phyloP scores from a whole-genome alignment of 2,113 vertebrate species.

The Colistium nudipinnis region DNA sequence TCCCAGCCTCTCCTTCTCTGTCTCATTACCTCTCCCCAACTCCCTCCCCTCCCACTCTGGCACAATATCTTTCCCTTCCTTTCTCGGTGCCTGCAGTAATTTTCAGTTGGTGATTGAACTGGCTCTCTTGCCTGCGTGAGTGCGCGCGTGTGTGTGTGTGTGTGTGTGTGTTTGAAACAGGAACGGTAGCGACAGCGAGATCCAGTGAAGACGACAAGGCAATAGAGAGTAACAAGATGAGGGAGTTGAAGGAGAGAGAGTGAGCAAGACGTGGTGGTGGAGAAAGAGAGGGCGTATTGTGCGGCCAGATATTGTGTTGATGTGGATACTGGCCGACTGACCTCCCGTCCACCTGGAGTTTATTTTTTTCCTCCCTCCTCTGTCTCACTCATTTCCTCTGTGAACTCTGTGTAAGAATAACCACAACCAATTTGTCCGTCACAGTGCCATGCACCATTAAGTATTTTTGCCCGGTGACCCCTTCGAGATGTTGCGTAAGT shows the following conservation, averaged over 20 bases:
- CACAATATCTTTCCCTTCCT: conserved; percentile 60
- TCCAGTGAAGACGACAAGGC: conserved; percentile 45
- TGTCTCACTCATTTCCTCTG: conserved; percentile 18
- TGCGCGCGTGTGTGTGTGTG: conserved; percentile 14
- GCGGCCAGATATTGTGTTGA: conserved; percentile 47
- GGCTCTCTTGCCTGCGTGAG: conserved; percentile 37
- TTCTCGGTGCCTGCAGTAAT: conserved; percentile 64
- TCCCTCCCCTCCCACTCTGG: not conserved
- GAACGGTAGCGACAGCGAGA: conserved; percentile 41
- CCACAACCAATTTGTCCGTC: conserved; percentile 32
- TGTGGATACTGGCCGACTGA: conserved; percentile 51
- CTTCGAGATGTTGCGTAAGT: conserved; percentile 10
- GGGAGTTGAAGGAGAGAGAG: conserved; percentile 30
- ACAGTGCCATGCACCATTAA: conserved; percentile 18
- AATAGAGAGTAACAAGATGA: conserved; percentile 57
- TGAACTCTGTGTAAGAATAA: conserved; percentile 13
- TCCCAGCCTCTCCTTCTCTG: conserved; percentile 37
- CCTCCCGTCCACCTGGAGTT: conserved; percentile 37
- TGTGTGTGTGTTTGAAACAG: conserved; percentile 44
- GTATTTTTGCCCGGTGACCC: not conserved
- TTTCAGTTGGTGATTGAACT: conserved; percentile 67
- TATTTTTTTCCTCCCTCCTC: conserved; percentile 5
- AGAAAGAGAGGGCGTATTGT: conserved; percentile 32
- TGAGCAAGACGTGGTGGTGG: conserved; percentile 34
- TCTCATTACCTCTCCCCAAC: conserved; percentile 58